Evolutionary conservation across 2,888 invertebrate species (phyloP).

Genomic region (Pocota personata): DNA sequence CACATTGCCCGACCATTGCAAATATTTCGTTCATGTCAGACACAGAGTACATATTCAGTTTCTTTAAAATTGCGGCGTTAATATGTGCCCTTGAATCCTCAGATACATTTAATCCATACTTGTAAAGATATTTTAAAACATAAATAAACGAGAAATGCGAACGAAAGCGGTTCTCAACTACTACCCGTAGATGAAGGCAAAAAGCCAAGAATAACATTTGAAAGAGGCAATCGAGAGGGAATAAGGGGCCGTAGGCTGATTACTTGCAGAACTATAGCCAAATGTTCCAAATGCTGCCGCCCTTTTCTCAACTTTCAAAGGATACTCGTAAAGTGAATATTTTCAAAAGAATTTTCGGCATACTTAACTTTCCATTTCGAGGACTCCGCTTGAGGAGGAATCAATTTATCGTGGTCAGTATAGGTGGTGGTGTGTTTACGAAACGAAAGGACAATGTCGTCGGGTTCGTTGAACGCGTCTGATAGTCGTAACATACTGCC

Average conservation of each 20-base stretch:
- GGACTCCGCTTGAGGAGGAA: not conserved
- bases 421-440: not conserved
- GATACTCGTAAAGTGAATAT: not conserved
- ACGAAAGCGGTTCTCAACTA: slow-evolving; percentile 5
- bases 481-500: not conserved
- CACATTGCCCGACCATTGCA: not conserved
- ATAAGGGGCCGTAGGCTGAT: not conserved
- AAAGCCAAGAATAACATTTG: slow-evolving; percentile 1
- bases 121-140: slow-evolving; percentile 6
- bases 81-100: slow-evolving; percentile 1
- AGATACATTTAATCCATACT: slow-evolving; percentile 3
- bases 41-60: not conserved
- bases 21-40: not conserved
- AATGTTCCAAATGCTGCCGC: not conserved
- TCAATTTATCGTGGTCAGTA: not conserved
- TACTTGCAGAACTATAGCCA: not conserved
- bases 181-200: not conserved
- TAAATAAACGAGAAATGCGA: slow-evolving; percentile 21
- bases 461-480: not conserved
- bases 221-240: slow-evolving; percentile 12
- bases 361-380: slow-evolving; percentile 1
- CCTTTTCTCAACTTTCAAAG: not conserved
- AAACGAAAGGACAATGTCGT: not conserved
- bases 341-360: not conserved
- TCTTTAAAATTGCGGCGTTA: slow-evolving; percentile 3